Conservation (phyloP, 2,113 vertebrate species). For the Nothoprocta perdicaria region DNA sequence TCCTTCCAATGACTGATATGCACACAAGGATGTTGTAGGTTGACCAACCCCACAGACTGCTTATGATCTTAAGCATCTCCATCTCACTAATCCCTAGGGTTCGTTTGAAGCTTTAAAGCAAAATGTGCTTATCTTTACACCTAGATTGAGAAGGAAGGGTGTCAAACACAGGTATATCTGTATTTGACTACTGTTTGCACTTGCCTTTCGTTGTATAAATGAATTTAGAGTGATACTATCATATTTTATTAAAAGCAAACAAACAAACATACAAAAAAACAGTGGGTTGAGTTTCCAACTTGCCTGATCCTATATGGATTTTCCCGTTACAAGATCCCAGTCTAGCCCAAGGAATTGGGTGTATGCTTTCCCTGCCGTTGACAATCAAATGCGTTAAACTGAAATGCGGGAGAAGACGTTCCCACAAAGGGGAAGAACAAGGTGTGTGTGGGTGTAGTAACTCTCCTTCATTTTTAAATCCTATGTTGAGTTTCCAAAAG, state of each 20-base stretch:
- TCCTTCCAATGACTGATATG: not conserved
- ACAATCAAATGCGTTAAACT: not conserved
- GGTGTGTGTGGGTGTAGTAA: fast-evolving
- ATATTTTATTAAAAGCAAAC: not conserved
- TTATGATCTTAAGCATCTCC: not conserved
- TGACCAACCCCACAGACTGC: not conserved
- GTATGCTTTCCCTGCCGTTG: not conserved
- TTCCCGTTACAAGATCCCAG: not conserved
- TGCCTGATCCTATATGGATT: not conserved
- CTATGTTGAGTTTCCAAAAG: not conserved
- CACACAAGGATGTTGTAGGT: not conserved
- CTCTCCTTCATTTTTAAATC: not conserved
- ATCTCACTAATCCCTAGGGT: not conserved
- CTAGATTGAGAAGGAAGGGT: not conserved
- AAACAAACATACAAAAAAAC: too few species aligned
- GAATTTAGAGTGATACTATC: not conserved
- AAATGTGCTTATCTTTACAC: not conserved
- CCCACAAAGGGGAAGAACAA: not conserved
- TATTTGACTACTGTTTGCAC: not conserved
- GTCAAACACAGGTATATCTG: too few species aligned
- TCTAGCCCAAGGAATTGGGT: not conserved
- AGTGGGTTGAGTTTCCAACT: not conserved
- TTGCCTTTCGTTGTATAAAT: not conserved
- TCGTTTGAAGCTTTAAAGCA: not conserved
- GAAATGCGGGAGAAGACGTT: not conserved